phyloP scores from a whole-genome alignment of 2,113 vertebrate genomes.

The Petrocephalus zakoni region DNA sequence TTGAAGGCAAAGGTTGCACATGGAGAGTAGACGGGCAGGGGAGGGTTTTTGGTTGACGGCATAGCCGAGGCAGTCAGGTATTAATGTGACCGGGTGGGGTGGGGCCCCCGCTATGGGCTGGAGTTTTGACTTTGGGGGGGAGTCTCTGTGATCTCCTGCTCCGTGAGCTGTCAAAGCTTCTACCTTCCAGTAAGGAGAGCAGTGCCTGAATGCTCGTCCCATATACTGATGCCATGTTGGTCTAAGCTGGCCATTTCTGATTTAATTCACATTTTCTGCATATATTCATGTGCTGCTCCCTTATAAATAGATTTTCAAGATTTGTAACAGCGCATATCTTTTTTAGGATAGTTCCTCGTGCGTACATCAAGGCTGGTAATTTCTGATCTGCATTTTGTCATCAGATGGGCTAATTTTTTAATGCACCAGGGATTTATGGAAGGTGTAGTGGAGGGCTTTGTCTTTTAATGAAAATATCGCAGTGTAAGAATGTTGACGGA shows the following conservation, averaged over 20 bases:
- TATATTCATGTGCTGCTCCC: background rate
- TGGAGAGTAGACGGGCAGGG: background rate
- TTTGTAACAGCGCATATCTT: background rate
- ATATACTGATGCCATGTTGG: background rate
- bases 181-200: background rate
- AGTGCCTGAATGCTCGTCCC: background rate
- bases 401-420: background rate
- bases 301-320: background rate
- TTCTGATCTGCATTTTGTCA: background rate
- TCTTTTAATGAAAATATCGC: conserved; percentile 5
- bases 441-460: background rate
- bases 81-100: background rate
- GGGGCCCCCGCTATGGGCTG: background rate
- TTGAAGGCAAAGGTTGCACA: conserved; percentile 14
- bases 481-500: background rate
- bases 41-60: conserved; percentile 9
- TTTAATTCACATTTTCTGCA: background rate
- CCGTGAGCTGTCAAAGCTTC: background rate
- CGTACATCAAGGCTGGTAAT: background rate
- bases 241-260: background rate
- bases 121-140: conserved; percentile 1
- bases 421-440: background rate
- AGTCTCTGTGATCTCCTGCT: background rate
- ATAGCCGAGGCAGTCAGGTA: background rate
- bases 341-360: background rate